A percentile compares a stretch with the other conserved stretches of the same genome.
Conservation (phyloP, 2,113 vertebrate genomes). For the Ptychochromis oligacanthus region DNA sequence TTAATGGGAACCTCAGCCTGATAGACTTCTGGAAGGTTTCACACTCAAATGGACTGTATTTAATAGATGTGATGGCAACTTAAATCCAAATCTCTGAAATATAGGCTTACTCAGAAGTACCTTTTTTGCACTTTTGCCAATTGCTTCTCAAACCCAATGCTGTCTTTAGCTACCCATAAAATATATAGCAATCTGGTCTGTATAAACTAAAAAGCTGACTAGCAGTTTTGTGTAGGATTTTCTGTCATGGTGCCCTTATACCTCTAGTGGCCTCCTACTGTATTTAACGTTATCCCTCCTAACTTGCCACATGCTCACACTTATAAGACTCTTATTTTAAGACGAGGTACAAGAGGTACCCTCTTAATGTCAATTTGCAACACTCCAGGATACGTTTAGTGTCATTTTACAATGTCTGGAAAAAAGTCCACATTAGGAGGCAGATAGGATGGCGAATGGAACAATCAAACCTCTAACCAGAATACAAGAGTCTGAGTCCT, state of each 20-base stretch:
- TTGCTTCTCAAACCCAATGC: neutral
- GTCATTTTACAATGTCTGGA: neutral
- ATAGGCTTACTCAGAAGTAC: neutral
- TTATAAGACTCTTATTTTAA: neutral
- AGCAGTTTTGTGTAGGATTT: neutral
- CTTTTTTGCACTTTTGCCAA: neutral
- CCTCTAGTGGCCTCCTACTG: neutral
- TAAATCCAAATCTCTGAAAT: constrained; percentile 27
- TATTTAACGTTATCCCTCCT: neutral
- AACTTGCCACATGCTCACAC: neutral
- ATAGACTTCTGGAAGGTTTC: constrained; percentile 14
- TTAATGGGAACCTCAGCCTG: neutral
- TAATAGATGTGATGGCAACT: constrained; percentile 44
- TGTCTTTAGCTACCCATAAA: constrained; percentile 17
- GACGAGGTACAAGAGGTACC: too few species aligned
- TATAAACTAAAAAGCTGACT: neutral
- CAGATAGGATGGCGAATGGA: neutral
- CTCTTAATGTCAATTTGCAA: too few species aligned
- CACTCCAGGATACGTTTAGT: neutral
- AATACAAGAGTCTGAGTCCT: too few species aligned
- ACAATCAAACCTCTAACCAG: neutral
- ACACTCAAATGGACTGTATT: constrained; percentile 28
- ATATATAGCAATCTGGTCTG: constrained; percentile 2
- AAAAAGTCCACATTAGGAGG: neutral
- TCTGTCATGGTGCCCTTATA: neutral